phyloP scores from a whole-genome alignment of 1,140 invertebrate species.

The Panulirus ornatus region DNA sequence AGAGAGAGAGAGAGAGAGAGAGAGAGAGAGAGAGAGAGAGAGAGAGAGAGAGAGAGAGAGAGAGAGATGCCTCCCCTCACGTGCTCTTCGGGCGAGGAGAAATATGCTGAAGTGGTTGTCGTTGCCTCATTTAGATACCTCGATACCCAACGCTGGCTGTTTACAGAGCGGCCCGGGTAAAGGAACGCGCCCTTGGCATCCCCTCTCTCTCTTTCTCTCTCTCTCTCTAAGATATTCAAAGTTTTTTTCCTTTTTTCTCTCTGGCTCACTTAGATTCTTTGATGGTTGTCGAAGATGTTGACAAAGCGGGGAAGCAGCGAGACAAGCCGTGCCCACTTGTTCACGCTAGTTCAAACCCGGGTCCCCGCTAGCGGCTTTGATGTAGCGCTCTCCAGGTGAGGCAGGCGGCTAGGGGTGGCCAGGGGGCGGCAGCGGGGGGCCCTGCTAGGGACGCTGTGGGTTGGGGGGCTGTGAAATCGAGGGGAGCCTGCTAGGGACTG shows the following conservation, averaged over 20 bases:
- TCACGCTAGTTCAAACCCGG: constrained; percentile 30
- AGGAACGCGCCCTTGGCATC: neutral
- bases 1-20: no score
- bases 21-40: constrained; percentile 4
- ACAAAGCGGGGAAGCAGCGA: constrained; percentile 52
- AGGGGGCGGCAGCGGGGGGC: neutral
- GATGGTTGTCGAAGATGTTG: constrained; percentile 64
- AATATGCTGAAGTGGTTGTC: neutral
- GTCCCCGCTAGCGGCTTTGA: constrained; percentile 28
- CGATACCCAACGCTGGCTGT: neutral
- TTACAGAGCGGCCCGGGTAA: neutral
- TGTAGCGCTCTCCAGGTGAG: constrained; percentile 23
- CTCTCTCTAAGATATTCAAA: constrained; percentile 44
- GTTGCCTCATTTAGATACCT: neutral
- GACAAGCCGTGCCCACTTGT: constrained; percentile 57
- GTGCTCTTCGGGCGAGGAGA: no score
- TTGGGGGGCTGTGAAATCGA: no score
- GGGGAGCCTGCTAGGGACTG: neutral
- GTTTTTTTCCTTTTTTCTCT: no score
- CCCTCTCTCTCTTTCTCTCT: neutral
- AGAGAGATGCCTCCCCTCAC: neutral
- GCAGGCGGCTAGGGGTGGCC: neutral
- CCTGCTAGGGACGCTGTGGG: neutral
- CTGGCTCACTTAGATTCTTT: constrained; percentile 46
- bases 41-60: constrained; percentile 16